Evolutionary conservation across 2,888 invertebrate genomes (phyloP), one percentile per base, ranked within the genome.

Genomic region (Cataglyphis rosenhaueri): DNA sequence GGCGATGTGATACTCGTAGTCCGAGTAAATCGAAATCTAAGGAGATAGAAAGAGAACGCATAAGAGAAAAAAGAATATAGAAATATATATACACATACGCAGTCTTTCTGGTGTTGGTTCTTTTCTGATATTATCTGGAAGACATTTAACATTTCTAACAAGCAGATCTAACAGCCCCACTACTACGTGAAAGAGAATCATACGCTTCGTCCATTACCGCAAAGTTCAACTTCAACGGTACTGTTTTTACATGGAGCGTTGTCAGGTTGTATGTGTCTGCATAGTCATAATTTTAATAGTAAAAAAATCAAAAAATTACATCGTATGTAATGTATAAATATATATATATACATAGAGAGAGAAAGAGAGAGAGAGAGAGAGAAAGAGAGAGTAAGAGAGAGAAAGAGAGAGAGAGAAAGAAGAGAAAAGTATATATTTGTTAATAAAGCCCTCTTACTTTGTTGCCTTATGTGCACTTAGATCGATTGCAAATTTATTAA

Each of bases 91-190:
- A 78, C 81, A 86, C 82, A 89, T 85, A 88, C 84, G 84, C 90
- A 91, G 87, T 91, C 91, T 93, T 92, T 91, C 91, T 93, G 93
- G 93, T 93, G 93, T 92, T 93, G 92, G 93, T 92, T 93, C 90
- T 93, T 90, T 92, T 92, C 90, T 89, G 90, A 92, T 90, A 91
- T 92, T 89, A 91, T 89, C 88, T 89, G 88, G 89, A 91, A 87
- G 91, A 92, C 90, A 89, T 52, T 52, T 92, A 93, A 93, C 92
- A 93, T 90, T 78, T 92, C 92, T 93, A 93, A 93, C 93, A 91
- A 92, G 87, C 90, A 92, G 91, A 91, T 90, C 92, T 92, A 93
- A 93, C 91, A 92, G 91, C 89, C 89, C 87, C 88, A 86, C 88
- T 89, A 89, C 86, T 89, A 86, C 82, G 84, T 84, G 81, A 90